Evolutionary conservation across 2,888 invertebrate genomes (phyloP).

Genomic region (Andricus curvator): DNA sequence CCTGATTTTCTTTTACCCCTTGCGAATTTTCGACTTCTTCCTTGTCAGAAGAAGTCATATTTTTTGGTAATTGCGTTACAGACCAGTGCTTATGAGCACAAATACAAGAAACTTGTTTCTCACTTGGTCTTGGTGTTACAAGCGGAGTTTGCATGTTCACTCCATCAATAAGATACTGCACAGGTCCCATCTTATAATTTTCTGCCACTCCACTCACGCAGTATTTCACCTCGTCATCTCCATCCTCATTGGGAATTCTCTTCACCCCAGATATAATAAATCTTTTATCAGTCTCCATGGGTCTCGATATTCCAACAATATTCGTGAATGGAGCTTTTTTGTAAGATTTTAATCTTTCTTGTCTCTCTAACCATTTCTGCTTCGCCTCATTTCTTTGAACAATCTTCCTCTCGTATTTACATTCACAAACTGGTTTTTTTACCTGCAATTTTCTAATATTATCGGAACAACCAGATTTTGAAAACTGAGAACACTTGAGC

Average conservation of each 20-base stretch:
- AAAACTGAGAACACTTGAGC: constrained; percentile 59
- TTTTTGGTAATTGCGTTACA: background rate
- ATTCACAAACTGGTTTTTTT: constrained; percentile 70
- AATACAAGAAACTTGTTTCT: constrained; percentile 47
- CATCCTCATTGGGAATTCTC: constrained; percentile 52
- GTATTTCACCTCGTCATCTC: constrained; percentile 58
- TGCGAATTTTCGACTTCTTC: background rate
- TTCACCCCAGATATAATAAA: constrained; percentile 63
- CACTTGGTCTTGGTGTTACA: constrained; percentile 63
- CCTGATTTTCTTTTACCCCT: background rate
- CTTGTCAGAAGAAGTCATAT: too few relatives aligned
- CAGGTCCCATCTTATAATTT: constrained; percentile 56
- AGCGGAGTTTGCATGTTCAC: constrained; percentile 64
- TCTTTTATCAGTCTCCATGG: constrained; percentile 60
- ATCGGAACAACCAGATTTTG: constrained; percentile 46
- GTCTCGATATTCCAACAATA: constrained; percentile 59
- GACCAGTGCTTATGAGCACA: background rate
- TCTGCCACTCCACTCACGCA: constrained; percentile 62
- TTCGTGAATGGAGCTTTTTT: constrained; percentile 60
- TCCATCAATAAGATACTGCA: constrained; percentile 58
- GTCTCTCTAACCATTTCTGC: constrained; percentile 59
- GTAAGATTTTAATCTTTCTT: constrained; percentile 57
- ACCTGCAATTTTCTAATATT: constrained; percentile 54
- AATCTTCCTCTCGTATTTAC: constrained; percentile 68
- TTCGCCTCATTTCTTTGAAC: constrained; percentile 65